Base-by-base conservation (phyloP, 2,888 invertebrate genomes). In the Nebria brevicollis region DNA sequence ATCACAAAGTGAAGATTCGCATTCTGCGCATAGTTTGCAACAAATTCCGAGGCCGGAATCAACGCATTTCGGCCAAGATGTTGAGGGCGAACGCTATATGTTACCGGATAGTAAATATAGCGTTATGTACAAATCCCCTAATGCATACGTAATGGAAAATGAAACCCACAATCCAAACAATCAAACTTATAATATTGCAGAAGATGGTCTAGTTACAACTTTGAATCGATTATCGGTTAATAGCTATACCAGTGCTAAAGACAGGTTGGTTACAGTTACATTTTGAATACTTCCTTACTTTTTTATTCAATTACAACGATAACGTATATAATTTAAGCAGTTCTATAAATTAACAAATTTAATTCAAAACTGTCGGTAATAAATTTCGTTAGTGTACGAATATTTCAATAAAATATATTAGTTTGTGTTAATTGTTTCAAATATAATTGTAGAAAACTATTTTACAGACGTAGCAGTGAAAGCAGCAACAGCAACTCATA, bases 221-320 rank as follows among this genome's bases (percentile, higher is more conserved):
- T 85, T 88, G 82, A 88, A 87, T 82, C 85, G 87, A 78, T 84
- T 89, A 15, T 88, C 87, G 82, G 82, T 89, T 74, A 87, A 87
- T 84, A 88, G 87, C 10, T 88, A 87, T 82, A 87, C 85, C 81
- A 86, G 86, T 75, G 89, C 88, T 82, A 86, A 88, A 84, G 88
- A 88, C 83, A 86, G 88, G 87, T 87, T 84, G 77, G 66, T 34
- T 34, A 34, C 5, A 4, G 1, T 34, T 34, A 2, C 1, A 34
- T 1, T 34, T 34, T 34, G 0, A 34, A 34, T 4, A 4, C 1
- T 34, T 34, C 34, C 5, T 5, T 34, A 34, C 34, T 75, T 73
- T 77, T 79, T 20, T 81, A 13, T 73, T 26, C 82, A 26, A 20
- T 20, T 20, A 20, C 20, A 20, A 20, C 20, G 20, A 20, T 20